A percentile compares a stretch with the other conserved stretches of the same genome.
Conservation (phyloP, 2,113 vertebrate genomes). For the Leptobrachium leishanense region DNA sequence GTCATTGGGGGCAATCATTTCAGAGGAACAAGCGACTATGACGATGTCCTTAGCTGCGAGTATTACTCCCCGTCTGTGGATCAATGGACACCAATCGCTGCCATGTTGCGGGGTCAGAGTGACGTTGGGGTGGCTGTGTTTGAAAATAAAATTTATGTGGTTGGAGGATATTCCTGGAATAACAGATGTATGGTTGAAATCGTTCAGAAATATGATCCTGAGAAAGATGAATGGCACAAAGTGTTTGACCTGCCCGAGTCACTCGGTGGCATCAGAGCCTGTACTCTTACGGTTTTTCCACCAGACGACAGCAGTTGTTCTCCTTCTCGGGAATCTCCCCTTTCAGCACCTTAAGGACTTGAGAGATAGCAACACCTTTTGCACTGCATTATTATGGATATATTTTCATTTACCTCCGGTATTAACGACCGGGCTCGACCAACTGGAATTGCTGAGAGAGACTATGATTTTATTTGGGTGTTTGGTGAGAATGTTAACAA, state of each 20-base stretch:
- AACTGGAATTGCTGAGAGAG: constrained; percentile 54
- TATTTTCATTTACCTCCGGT: constrained; percentile 58
- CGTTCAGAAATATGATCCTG: constrained; percentile 97
- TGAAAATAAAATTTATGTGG: constrained; percentile 97
- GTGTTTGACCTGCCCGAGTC: constrained; percentile 98
- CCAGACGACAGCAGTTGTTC: constrained; percentile 91
- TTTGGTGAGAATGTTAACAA: constrained; percentile 54
- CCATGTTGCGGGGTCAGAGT: constrained; percentile 96
- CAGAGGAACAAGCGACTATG: constrained; percentile 96
- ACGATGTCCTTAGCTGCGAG: constrained; percentile 97
- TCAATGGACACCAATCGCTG: constrained; percentile 95
- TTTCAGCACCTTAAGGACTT: constrained; percentile 86
- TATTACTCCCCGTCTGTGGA: constrained; percentile 95
- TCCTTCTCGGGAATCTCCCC: constrained; percentile 91
- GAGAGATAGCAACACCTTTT: constrained; percentile 71
- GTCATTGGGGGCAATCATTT: constrained; percentile 99
- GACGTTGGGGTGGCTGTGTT: constrained; percentile 97
- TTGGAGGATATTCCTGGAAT: constrained; percentile 99
- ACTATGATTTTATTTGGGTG: constrained; percentile 53
- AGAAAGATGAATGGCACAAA: constrained; percentile 98
- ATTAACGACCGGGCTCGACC: constrained; percentile 60
- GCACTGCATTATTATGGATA: constrained; percentile 76
- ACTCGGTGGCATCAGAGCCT: constrained; percentile 95
- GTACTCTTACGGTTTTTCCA: constrained; percentile 95
- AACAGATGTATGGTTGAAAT: constrained; percentile 99